Conservation (phyloP, 2,797 vertebrate genomes). For the Carcharodon carcharias region DNA sequence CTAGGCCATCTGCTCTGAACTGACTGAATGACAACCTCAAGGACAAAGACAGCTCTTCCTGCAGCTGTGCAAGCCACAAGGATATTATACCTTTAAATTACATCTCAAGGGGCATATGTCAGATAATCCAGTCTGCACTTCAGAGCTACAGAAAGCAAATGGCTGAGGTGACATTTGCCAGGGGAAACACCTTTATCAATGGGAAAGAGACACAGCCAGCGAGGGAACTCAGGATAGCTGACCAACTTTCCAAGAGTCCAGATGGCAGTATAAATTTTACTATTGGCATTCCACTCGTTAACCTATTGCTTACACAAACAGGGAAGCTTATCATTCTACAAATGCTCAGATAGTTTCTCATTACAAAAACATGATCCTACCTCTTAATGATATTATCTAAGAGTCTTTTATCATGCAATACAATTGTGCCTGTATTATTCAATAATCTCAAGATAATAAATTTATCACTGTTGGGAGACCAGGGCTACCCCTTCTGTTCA, state of each 20-base stretch:
- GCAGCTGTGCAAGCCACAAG: neutral
- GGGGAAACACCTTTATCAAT: neutral
- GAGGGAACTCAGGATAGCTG: conserved; percentile 2
- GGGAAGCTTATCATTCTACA: neutral
- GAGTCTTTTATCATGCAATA: neutral
- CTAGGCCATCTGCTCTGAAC: neutral
- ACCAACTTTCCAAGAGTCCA: neutral
- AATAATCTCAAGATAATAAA: neutral
- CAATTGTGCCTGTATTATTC: neutral
- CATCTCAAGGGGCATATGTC: neutral
- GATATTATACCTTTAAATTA: neutral
- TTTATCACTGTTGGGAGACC: neutral
- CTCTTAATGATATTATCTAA: neutral
- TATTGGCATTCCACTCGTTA: neutral
- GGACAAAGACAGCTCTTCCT: neutral
- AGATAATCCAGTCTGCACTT: neutral
- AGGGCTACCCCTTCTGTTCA: neutral
- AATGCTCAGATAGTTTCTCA: neutral
- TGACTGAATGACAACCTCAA: neutral
- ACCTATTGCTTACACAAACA: neutral
- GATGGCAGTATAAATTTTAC: neutral
- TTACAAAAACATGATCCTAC: neutral
- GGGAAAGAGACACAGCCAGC: neutral
- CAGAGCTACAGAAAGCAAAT: neutral
- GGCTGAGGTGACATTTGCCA: neutral